Percentiles rank a stretch among this genome's conserved stretches.
These are phyloP conservation scores for Sebastes minor DNA, from an alignment of 2,797 vertebrate species.

Conservation along the genomic window DNA sequence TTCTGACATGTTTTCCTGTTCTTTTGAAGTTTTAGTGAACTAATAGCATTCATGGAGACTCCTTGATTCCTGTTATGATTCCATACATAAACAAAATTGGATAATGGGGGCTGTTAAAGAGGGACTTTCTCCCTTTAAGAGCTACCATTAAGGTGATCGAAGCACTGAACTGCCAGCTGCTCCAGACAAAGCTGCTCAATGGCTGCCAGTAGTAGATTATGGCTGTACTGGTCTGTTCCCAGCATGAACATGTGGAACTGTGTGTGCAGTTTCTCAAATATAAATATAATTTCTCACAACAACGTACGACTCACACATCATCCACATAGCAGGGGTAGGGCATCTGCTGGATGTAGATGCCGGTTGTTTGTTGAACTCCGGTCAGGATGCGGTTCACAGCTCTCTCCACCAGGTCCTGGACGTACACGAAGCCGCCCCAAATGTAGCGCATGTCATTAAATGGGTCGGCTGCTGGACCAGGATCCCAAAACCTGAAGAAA, in stretches of 20 bases:
- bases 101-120: neutral
- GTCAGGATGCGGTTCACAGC: slow-evolving; percentile 80
- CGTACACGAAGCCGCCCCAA: slow-evolving; percentile 90
- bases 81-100: neutral
- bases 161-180: neutral
- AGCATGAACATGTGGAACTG: neutral
- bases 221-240: neutral
- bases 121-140: neutral
- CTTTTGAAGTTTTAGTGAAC: neutral
- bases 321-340: slow-evolving; percentile 94
- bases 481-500: slow-evolving; percentile 89
- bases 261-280: neutral
- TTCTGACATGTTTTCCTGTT: neutral
- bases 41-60: accelerated
- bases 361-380: slow-evolving; percentile 60
- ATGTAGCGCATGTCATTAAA: slow-evolving; percentile 89
- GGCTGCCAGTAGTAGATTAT: neutral
- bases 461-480: slow-evolving; percentile 87
- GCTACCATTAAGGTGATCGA: neutral
- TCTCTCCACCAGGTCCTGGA: slow-evolving; percentile 91
- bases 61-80: neutral
- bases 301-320: slow-evolving; percentile 83
- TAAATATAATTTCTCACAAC: neutral
- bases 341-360: slow-evolving; percentile 93
- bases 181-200: neutral